Conservation (phyloP, 2,113 vertebrate species). For the Hemiscyllium ocellatum region DNA sequence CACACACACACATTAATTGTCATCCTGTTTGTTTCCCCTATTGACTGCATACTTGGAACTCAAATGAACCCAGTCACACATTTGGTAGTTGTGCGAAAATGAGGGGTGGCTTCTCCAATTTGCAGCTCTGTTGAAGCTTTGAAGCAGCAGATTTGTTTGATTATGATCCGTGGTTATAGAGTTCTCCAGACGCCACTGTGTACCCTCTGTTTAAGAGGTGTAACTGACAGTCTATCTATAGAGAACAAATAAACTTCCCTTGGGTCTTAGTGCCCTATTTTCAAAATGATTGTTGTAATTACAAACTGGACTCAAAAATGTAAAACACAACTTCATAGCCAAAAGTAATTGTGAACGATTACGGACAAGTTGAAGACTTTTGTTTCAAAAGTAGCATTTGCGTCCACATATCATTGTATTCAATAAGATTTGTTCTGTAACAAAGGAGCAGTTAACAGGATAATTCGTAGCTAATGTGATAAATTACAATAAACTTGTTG, state of each 20-base stretch:
- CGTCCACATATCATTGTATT: no score
- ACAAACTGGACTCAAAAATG: background rate
- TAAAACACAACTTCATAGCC: background rate
- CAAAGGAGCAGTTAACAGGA: background rate
- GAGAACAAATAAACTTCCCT: background rate
- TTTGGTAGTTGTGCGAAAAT: slow-evolving; percentile 50
- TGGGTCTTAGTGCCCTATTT: background rate
- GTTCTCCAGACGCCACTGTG: background rate
- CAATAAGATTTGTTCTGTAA: background rate
- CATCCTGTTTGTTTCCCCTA: slow-evolving; percentile 47
- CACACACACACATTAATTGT: slow-evolving; percentile 44
- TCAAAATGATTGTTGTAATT: background rate
- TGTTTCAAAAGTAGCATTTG: background rate
- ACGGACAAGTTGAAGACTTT: background rate
- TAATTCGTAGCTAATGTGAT: no score
- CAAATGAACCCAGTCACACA: slow-evolving; percentile 49
- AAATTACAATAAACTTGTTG: background rate
- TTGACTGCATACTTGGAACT: slow-evolving; percentile 45
- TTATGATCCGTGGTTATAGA: background rate
- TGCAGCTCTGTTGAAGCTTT: slow-evolving; percentile 49
- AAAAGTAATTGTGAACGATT: background rate
- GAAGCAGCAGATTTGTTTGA: slow-evolving; percentile 45
- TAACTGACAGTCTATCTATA: background rate
- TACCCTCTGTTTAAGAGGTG: background rate
- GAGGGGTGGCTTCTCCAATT: slow-evolving; percentile 52